Base-by-base conservation (phyloP, 2,888 invertebrate species). In the Tipula lateralis region DNA sequence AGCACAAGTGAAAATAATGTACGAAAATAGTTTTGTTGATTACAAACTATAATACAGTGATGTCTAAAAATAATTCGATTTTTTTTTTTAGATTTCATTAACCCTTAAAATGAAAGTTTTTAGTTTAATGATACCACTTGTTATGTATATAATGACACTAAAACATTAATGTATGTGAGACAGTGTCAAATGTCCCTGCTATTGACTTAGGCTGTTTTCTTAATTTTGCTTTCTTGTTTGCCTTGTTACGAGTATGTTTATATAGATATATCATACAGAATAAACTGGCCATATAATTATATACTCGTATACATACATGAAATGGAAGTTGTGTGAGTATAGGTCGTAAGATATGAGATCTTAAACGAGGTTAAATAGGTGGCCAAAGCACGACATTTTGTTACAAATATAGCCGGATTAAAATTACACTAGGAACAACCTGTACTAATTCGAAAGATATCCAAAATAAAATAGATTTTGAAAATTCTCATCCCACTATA, bases 91-190 rank as follows among this genome's bases (percentile, higher is more conserved):
- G 24, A 66, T 66, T 66, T 66, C 19, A 66, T 66, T 66, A 12
- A 24, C 66, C 66, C 66, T 66, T 66, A 66, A 66, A 66, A 24
- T 66, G 24, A 24, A 24, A 12, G 19, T 66, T 66, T 66, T 9
- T 66, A 9, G 66, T 66, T 66, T 66, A 66, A 66, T 24, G 66
- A 66, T 66, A 66, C 66, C 66, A 66, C 66, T 66, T 66, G 66
- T 66, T 66, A 24, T 66, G 12, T 66, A 24, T 66, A 66, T 24
- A 24, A 3, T 16, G 19, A n/a, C 19, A 9, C 66, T 66, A 24
- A 66, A 66, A 66, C 2, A 66, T 66, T 66, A 66, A 66, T 66
- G 24, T 66, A 66, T 66, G 66, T 66, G 66, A 24, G 66, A 66
- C 66, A 24, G 66, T 66, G 12, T 66, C 66, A 24, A 66, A 66